Conservation (phyloP, 2,113 vertebrate species). For the Pseudolaguvia tuberculata region DNA sequence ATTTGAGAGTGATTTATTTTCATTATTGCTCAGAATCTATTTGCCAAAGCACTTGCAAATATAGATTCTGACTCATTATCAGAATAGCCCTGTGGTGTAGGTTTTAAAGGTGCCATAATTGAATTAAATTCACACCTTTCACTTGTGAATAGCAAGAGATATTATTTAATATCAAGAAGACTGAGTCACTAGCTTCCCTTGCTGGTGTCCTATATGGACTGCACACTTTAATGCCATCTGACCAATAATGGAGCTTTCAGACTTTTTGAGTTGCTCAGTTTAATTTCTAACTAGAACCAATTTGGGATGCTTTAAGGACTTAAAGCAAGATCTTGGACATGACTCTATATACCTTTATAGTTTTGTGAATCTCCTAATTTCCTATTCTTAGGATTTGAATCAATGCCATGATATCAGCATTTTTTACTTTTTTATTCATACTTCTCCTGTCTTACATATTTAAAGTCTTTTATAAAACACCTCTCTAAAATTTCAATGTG, state of each 20-base stretch:
- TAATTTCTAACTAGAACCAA: neutral
- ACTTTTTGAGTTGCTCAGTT: neutral
- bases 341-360: neutral
- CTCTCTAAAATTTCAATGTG: neutral
- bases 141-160: neutral
- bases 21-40: neutral
- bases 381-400: no score
- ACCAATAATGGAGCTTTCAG: neutral
- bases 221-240: neutral
- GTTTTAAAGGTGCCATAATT: neutral
- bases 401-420: no score
- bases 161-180: constrained; percentile 24
- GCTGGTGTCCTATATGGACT: constrained; percentile 11
- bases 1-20: neutral
- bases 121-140: constrained; percentile 9
- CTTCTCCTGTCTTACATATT: neutral
- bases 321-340: neutral
- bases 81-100: constrained; percentile 16
- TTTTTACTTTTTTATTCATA: neutral
- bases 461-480: neutral
- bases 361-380: no score
- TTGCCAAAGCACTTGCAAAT: constrained; percentile 1
- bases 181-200: constrained; percentile 25
- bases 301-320: neutral
- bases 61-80: constrained; percentile 31